These are phyloP conservation scores for Calcarius ornatus DNA, from an alignment of 2,113 vertebrate genomes.

Conservation along the genomic window DNA sequence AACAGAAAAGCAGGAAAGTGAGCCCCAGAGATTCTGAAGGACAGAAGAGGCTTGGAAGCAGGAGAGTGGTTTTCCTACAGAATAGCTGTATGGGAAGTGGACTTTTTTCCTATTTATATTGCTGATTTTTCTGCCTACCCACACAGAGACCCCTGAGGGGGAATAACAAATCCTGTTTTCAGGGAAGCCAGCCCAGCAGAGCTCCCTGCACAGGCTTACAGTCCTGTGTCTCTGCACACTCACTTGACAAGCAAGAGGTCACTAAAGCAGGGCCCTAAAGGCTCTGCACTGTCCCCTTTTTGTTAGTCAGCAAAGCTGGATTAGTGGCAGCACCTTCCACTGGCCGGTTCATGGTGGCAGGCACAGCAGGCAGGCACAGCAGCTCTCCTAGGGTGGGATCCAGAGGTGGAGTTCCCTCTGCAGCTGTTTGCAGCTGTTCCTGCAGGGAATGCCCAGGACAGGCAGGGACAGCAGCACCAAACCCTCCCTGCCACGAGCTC, in stretches of 20 bases:
- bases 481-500: rapidly evolving
- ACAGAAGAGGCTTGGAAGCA: background rate
- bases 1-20: background rate
- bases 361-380: background rate
- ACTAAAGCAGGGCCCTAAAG: background rate
- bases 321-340: background rate
- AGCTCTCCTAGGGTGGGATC: background rate
- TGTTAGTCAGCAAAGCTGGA: background rate
- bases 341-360: background rate
- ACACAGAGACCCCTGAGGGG: background rate
- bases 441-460: background rate
- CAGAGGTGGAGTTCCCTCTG: rapidly evolving
- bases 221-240: background rate
- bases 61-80: background rate
- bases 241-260: background rate
- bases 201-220: background rate
- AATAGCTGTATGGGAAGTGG: background rate
- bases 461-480: background rate
- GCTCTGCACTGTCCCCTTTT: background rate
- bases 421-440: background rate
- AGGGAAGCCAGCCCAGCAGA: background rate
- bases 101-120: background rate
- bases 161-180: background rate
- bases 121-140: background rate
- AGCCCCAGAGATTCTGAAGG: background rate